Evolutionary conservation across 1,140 invertebrate species (phyloP).

Genomic region (Bombus impatiens): DNA sequence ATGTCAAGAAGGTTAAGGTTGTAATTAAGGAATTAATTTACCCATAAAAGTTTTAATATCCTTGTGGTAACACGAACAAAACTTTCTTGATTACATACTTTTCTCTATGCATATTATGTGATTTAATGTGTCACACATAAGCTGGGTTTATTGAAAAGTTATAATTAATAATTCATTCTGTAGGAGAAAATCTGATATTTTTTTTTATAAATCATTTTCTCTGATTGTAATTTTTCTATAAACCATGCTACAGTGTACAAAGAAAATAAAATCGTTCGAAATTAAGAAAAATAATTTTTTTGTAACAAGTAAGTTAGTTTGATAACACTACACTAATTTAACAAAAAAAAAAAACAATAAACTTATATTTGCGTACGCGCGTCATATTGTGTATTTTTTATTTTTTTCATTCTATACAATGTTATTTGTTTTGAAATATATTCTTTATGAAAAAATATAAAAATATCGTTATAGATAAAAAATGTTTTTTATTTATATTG

Average conservation of each 20-base stretch:
- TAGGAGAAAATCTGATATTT: conserved; percentile 38
- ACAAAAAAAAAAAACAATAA: conserved; percentile 50
- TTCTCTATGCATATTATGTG: conserved; percentile 51
- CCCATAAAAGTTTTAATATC: conserved; percentile 60
- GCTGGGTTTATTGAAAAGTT: conserved; percentile 65
- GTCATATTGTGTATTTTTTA: conserved; percentile 46
- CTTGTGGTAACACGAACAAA: conserved; percentile 42
- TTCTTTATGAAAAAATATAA: conserved; percentile 47
- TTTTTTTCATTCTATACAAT: conserved; percentile 21
- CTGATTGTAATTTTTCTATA: conserved; percentile 64
- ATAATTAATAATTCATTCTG: conserved; percentile 59
- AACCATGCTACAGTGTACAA: conserved; percentile 56
- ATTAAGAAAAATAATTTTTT: conserved; percentile 48
- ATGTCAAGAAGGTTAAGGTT: conserved; percentile 63
- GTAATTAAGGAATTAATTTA: conserved; percentile 63
- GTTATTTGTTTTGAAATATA: conserved; percentile 51
- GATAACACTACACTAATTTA: conserved; percentile 49
- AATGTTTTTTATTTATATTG: conserved; percentile 39
- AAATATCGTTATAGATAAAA: conserved; percentile 39
- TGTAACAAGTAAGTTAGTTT: conserved; percentile 39
- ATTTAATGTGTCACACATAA: conserved; percentile 54
- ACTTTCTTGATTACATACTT: conserved; percentile 50
- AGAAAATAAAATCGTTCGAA: conserved; percentile 54
- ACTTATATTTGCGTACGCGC: conserved; percentile 38
- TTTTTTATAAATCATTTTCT: conserved; percentile 42